phyloP scores from a whole-genome alignment of 2,113 vertebrate species.

The Cisticola juncidis region DNA sequence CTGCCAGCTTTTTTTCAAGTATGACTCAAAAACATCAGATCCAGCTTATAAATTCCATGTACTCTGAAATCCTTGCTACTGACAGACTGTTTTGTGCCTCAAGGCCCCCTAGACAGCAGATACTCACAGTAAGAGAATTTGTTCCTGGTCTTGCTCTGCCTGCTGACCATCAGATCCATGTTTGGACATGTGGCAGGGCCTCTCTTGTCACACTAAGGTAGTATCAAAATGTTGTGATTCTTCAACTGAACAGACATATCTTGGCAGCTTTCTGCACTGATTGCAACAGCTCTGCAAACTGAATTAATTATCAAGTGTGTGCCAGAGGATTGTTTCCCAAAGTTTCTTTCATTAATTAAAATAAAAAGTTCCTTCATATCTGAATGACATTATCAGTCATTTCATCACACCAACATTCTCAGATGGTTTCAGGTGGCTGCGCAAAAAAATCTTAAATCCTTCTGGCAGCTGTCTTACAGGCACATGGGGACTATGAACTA shows the following conservation, averaged over 20 bases:
- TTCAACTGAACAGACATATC: neutral
- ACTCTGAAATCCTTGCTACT: neutral
- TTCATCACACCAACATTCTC: neutral
- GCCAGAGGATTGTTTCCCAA: neutral
- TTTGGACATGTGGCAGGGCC: neutral
- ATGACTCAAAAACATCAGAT: neutral
- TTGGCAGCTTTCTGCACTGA: neutral
- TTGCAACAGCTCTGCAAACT: neutral
- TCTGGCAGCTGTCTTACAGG: neutral
- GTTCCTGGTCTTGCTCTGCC: neutral
- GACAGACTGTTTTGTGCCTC: neutral
- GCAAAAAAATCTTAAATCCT: neutral
- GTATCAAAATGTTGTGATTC: neutral
- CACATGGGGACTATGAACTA: fast-evolving
- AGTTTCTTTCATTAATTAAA: neutral
- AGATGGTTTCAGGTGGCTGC: neutral
- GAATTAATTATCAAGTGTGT: neutral
- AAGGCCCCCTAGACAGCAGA: neutral
- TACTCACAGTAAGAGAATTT: neutral
- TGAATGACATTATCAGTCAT: neutral
- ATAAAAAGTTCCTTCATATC: neutral
- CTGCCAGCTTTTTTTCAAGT: neutral
- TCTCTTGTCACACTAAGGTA: neutral
- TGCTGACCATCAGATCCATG: neutral
- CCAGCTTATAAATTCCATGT: neutral